Percentiles rank a stretch among this genome's conserved stretches.
Conservation (phyloP, 2,888 invertebrate genomes). For the Sinelater perroti region DNA sequence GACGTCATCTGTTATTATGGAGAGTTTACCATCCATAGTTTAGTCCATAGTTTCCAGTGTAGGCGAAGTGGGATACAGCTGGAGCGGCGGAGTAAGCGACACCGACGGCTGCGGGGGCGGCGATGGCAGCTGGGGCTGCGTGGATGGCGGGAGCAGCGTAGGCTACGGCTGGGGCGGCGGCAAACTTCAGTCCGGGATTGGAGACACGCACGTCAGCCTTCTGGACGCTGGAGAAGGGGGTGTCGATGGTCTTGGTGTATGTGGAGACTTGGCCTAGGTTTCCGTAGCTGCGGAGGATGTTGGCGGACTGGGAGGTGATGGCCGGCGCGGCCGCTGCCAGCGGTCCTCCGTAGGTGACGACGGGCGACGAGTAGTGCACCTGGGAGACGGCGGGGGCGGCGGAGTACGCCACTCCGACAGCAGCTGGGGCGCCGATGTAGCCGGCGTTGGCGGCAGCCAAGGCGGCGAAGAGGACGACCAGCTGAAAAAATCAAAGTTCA, state of each 20-base stretch:
- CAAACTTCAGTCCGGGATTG: conserved; percentile 64
- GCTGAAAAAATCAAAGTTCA: conserved; percentile 50
- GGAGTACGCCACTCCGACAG: conserved; percentile 52
- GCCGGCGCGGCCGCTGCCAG: conserved; percentile 64
- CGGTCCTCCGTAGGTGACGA: conserved; percentile 46
- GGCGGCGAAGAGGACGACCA: conserved; percentile 66
- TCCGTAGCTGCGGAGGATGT: conserved; percentile 70
- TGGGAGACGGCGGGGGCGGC: conserved; percentile 42
- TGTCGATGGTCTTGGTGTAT: conserved; percentile 74
- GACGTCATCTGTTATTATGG: neutral
- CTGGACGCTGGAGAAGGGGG: conserved; percentile 76
- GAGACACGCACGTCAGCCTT: conserved; percentile 76
- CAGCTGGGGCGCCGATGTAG: conserved; percentile 59
- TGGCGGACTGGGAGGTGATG: conserved; percentile 68
- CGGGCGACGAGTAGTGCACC: conserved; percentile 46
- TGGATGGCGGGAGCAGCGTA: conserved; percentile 42
- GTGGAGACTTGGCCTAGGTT: conserved; percentile 76
- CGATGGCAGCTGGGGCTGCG: conserved; percentile 57
- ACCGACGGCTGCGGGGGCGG: conserved; percentile 34
- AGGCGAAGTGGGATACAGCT: conserved; percentile 44
- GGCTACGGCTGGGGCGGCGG: conserved; percentile 42
- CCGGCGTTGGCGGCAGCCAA: conserved; percentile 69
- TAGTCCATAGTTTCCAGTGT: conserved; percentile 39
- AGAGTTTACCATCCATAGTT: conserved; percentile 40
- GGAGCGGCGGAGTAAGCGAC: conserved; percentile 43